Evolutionary conservation across 2,888 invertebrate genomes (phyloP), one percentile per base, ranked within the genome.

Genomic region (Cheilosia soror): DNA sequence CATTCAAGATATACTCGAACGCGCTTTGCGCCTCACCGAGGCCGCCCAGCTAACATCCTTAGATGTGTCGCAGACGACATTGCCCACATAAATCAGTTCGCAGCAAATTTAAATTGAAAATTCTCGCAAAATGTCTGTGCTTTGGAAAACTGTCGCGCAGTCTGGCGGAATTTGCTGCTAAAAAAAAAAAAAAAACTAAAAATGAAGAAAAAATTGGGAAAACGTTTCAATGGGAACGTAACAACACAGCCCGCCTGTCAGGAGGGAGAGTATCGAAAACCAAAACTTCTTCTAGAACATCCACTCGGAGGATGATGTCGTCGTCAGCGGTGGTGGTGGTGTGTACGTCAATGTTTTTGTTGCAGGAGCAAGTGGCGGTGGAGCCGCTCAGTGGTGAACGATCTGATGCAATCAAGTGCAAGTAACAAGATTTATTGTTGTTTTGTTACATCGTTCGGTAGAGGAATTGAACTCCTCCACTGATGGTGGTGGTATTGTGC

Each of bases 81-180:
- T 88, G 88, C 88, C 88, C 87, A 88, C 87, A 87, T 88, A 88
- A 88, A 88, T 88, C 88, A 88, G 87, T 87, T 87, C 68, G 60
- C 73, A 73, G 71, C 80, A 87, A 88, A 87, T 87, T 87, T 84
- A 87, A 84, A 87, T 84, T 78, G 78, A 83, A 81, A 87, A 84
- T 87, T 86, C 86, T 69, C 77, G 78, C 77, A 78, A 86, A 77
- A 82, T 65, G 82, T 86, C 86, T 86, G 73, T 77, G 76, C 85
- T 81, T 85, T 82, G 82, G 86, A 86, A 86, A 86, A 82, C 77
- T 86, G 82, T 86, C 82, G 86, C 81, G 73, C 77, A 77, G 82
- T 82, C 81, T 82, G 77, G 69, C 65, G 86, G 82, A 86, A 82
- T 86, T 77, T 44, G 49, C n/a, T 51, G 9, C 13, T 63, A 49